Conservation (phyloP, 1,140 invertebrate species). For the Octopus bimaculoides region DNA sequence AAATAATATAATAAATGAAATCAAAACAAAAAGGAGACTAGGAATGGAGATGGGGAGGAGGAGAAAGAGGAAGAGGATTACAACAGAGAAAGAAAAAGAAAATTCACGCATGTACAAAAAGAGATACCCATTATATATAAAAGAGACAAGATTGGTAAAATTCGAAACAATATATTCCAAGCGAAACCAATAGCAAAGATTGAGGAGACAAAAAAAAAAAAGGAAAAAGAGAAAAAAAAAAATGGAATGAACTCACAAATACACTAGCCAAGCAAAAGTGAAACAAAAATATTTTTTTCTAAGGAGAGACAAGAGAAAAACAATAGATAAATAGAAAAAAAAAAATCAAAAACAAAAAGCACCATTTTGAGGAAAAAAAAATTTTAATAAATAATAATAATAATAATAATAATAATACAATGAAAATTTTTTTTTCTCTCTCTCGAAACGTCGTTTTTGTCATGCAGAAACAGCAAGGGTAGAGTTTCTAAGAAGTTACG, state of each 20-base stretch:
- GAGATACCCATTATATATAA: background rate
- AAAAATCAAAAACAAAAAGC: background rate
- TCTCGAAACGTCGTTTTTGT: background rate
- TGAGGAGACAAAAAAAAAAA: background rate
- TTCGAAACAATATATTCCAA: background rate
- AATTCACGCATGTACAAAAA: background rate
- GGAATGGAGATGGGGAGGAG: background rate
- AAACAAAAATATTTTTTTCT: background rate
- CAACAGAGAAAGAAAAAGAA: background rate
- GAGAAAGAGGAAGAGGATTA: background rate
- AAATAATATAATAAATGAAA: no score
- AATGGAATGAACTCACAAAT: background rate
- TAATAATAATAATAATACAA: background rate
- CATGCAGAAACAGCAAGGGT: constrained; percentile 1
- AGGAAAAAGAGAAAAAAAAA: background rate
- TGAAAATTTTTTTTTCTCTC: background rate
- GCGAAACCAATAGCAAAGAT: background rate
- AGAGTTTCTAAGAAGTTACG: background rate
- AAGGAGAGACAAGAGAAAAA: background rate
- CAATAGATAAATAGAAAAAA: background rate
- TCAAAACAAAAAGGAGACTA: no score
- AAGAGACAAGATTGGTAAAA: background rate
- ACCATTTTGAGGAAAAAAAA: background rate
- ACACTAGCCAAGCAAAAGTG: background rate
- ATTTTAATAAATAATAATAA: background rate